Conservation (phyloP, 2,113 vertebrate genomes). For the Castor canadensis region DNA sequence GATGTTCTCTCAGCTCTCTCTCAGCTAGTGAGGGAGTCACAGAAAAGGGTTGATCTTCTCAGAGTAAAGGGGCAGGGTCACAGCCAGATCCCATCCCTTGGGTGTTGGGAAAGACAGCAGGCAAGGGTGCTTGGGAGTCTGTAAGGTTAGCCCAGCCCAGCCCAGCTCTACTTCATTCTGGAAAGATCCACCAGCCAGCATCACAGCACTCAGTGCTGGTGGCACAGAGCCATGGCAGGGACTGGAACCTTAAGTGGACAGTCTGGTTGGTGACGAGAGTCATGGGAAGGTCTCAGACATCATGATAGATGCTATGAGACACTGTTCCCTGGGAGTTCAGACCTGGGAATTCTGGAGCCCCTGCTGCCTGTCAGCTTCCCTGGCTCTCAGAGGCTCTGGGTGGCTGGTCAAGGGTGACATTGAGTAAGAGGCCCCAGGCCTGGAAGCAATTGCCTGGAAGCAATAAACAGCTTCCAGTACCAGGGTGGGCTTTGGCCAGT, state of each 20-base stretch:
- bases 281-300: not conserved
- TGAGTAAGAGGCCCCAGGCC: not conserved
- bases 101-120: not conserved
- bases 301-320: not conserved
- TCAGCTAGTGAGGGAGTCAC: not conserved
- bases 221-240: rapidly evolving
- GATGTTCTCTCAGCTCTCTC: no score
- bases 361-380: no score
- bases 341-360: not conserved
- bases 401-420: not conserved
- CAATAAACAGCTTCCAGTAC: rapidly evolving
- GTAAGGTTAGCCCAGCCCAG: not conserved
- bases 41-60: not conserved
- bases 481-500: rapidly evolving
- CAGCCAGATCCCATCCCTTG: rapidly evolving
- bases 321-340: not conserved
- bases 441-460: no score
- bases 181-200: not conserved
- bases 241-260: not conserved
- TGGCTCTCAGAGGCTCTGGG: rapidly evolving
- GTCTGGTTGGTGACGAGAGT: not conserved
- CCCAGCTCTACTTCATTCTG: not conserved
- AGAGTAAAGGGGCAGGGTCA: not conserved
- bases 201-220: no score
- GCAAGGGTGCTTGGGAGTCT: no score